Conservation (phyloP, 2,888 invertebrate genomes). For the Dinocampus coccinellae region DNA sequence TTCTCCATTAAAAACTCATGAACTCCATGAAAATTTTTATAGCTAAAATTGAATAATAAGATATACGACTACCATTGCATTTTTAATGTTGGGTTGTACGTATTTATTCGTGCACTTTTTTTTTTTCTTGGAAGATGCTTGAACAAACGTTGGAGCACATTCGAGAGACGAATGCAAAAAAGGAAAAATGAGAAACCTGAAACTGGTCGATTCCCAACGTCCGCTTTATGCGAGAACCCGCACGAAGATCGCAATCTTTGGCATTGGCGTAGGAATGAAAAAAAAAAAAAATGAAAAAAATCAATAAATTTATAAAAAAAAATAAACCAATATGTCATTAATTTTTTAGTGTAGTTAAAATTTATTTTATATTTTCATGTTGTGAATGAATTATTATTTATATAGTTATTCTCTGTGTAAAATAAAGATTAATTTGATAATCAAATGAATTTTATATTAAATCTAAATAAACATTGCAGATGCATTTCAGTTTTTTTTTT, state of each 20-base stretch:
- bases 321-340: neutral
- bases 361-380: too few species aligned
- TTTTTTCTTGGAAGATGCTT: neutral
- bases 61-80: neutral
- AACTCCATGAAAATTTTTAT: neutral
- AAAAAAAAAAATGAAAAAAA: neutral
- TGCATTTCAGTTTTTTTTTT: too few species aligned
- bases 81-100: neutral
- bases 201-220: conserved; percentile 25
- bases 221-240: neutral
- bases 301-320: neutral
- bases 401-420: too few species aligned
- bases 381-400: too few species aligned
- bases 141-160: conserved; percentile 9
- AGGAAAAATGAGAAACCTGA: conserved; percentile 22
- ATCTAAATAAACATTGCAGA: too few species aligned
- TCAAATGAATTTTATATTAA: too few species aligned
- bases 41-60: neutral
- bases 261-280: conserved; percentile 21
- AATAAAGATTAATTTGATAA: too few species aligned
- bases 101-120: neutral
- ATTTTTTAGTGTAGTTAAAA: too few species aligned
- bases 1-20: neutral
- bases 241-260: conserved; percentile 6
- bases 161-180: conserved; percentile 2